Conservation (phyloP, 1,140 invertebrate species). For the Drosophila navojoa region DNA sequence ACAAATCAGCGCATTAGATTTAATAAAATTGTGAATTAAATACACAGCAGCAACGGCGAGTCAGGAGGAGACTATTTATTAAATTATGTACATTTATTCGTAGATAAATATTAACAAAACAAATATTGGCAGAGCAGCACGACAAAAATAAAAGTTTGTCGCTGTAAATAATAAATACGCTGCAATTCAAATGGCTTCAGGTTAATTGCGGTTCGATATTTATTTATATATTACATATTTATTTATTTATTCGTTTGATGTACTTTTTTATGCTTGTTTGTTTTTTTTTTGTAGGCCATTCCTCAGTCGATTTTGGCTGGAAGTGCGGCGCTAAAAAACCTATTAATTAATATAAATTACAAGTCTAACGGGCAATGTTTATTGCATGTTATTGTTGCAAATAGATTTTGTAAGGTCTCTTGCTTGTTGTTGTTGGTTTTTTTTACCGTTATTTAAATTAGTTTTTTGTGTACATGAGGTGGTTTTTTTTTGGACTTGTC, state of each 20-base stretch:
- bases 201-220: constrained; percentile 44
- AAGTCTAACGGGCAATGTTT: constrained; percentile 56
- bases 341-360: constrained; percentile 80
- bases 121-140: constrained; percentile 11
- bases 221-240: constrained; percentile 75
- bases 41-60: background rate
- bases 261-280: constrained; percentile 31
- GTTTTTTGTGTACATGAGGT: background rate
- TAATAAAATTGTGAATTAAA: constrained; percentile 19
- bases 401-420: constrained; percentile 31
- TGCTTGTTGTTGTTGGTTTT: background rate
- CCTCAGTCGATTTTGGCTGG: constrained; percentile 35
- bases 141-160: background rate
- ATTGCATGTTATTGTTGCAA: constrained; percentile 43
- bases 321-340: constrained; percentile 45
- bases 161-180: constrained; percentile 10
- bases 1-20: constrained; percentile 27
- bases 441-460: background rate
- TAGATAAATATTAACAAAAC: constrained; percentile 38
- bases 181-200: constrained; percentile 53
- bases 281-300: background rate
- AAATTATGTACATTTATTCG: constrained; percentile 36
- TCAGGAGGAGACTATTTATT: constrained; percentile 17
- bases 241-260: constrained; percentile 50
- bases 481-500: constrained; percentile 42